Conservation (phyloP, 2,888 invertebrate species). For the Eurytoma californica region DNA sequence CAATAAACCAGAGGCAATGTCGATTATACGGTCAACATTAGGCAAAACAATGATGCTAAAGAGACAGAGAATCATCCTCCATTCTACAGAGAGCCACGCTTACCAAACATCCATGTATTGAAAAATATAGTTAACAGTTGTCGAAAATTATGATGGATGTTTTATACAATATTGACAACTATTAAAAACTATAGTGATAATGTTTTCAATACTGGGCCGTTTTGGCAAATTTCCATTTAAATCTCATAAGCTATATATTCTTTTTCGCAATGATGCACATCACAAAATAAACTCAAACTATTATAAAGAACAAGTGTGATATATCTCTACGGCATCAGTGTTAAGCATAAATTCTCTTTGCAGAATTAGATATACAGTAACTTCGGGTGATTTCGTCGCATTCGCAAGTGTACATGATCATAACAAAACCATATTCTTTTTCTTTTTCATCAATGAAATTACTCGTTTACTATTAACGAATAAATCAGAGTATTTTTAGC, state of each 20-base stretch:
- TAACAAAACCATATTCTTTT: constrained; percentile 54
- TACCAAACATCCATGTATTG: constrained; percentile 41
- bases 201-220: constrained; percentile 26
- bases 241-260: constrained; percentile 43
- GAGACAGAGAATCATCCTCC: constrained; percentile 50
- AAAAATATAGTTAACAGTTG: constrained; percentile 28
- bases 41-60: constrained; percentile 53
- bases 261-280: constrained; percentile 33
- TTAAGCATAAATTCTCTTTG: constrained; percentile 52
- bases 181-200: constrained; percentile 17
- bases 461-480: constrained; percentile 55
- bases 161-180: constrained; percentile 34
- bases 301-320: constrained; percentile 41
- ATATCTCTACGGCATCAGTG: constrained; percentile 51
- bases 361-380: constrained; percentile 45
- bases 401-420: constrained; percentile 48
- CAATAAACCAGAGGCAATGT: constrained; percentile 49
- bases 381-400: constrained; percentile 40
- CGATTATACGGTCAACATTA: constrained; percentile 50
- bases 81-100: constrained; percentile 47
- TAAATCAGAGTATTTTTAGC: constrained; percentile 78
- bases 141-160: constrained; percentile 22
- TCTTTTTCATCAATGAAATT: constrained; percentile 49
- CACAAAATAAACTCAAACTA: constrained; percentile 33
- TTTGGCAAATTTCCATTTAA: constrained; percentile 33